Evolutionary conservation across 2,113 vertebrate genomes (phyloP).

Genomic region (Machaerirhynchus nigripectus): DNA sequence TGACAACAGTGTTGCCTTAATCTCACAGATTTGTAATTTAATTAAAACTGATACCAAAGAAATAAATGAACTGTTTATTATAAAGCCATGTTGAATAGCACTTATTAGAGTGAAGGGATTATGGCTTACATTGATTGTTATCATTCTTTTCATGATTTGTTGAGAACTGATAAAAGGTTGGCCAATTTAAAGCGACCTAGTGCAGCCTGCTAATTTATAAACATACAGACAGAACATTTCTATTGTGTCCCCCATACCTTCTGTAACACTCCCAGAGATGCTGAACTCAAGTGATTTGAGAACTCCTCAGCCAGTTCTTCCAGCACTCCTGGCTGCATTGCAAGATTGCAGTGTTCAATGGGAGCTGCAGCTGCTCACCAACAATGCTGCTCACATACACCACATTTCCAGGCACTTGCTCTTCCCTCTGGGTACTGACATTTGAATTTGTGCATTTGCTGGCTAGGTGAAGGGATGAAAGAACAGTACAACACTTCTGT

Average conservation of each 20-base stretch:
- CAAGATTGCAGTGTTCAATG: not conserved
- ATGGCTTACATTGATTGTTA: not conserved
- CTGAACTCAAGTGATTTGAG: not conserved
- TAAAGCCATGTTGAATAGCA: not conserved
- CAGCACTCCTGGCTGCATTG: not conserved
- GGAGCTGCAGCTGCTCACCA: not conserved
- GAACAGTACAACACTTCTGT: not conserved
- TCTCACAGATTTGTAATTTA: constrained; percentile 23
- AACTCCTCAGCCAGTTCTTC: not conserved
- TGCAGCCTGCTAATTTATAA: not conserved
- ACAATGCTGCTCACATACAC: not conserved
- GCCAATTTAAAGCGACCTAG: not conserved
- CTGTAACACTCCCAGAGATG: not conserved
- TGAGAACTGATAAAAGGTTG: not conserved
- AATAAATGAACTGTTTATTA: constrained; percentile 35
- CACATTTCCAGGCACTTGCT: not conserved
- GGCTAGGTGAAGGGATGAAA: not conserved
- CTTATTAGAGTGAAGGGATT: not conserved
- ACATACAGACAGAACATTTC: not conserved
- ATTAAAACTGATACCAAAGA: constrained; percentile 30
- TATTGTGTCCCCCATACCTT: not conserved
- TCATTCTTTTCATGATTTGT: not conserved
- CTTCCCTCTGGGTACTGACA: not conserved
- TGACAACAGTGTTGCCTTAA: constrained; percentile 15
- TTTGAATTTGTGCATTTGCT: not conserved